Evolutionary conservation across 2,113 vertebrate species (phyloP), one percentile per base, ranked within the genome.

Genomic region (Tetraodon nigroviridis): DNA sequence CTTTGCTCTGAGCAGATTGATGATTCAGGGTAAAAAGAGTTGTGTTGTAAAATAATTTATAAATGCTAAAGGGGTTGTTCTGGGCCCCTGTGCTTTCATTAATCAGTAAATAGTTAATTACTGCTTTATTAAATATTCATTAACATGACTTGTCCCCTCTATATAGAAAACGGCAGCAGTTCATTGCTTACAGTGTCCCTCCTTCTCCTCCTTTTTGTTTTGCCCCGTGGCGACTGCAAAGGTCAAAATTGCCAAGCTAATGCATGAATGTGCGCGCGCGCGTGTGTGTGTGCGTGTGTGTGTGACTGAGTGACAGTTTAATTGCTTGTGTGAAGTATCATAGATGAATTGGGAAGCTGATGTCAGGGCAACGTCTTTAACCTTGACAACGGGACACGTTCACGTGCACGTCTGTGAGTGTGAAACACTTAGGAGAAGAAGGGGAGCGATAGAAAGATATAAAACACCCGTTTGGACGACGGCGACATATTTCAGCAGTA

Each of bases 311-410:
- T 13, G 63, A n/a, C 48, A 64, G 20, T 69, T 75, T 68, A 78
- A 78, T 75, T 76, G 76, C 66, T 64, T 57, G 64, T 53, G 51
- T 68, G 55, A 16, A 27, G 52, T 60, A 44, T 65, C 64, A 67
- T 18, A 56, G 55, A 61, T 70, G 61, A 77, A 67, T 41, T 51
- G 49, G 32, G 64, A 79, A 44, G 61, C 64, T 79, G 67, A 67
- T 72, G 67, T 72, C 59, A 73, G 73, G 69, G 50, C 67, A 72
- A 58, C 45, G 67, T 71, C 67, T 73, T 82, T 86, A 77, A 85
- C 79, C 77, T 85, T 85, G 73, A 80, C 64, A 67, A 52, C 47
- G 45, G 40, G 4, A 16, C 14, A 3, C 12, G 0, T 18, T 16
- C 15, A 5, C 17, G 6, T n/a, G 6, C 7, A 11, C 11, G 51